Conservation (phyloP, 2,888 invertebrate species). For the Parnassius orleans region DNA sequence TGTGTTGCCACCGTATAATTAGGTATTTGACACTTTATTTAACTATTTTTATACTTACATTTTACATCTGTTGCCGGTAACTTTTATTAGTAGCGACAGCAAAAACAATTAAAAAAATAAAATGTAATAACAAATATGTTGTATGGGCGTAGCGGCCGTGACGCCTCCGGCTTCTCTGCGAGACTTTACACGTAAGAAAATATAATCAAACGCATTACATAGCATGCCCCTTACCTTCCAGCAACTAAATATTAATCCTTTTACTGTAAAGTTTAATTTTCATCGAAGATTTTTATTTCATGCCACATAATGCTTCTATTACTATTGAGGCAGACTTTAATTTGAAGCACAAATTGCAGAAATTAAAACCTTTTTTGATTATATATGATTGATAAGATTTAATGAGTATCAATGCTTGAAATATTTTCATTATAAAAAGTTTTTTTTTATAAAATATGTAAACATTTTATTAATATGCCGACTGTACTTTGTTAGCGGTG, state of each 20-base stretch:
- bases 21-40: too few species aligned
- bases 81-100: background rate
- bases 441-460: background rate
- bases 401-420: too few species aligned
- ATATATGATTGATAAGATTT: too few species aligned
- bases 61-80: too few species aligned
- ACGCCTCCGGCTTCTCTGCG: constrained; percentile 50
- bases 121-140: constrained; percentile 10
- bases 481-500: constrained; percentile 49
- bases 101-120: constrained; percentile 5
- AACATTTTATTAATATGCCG: constrained; percentile 11
- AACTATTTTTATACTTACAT: too few species aligned
- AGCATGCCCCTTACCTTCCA: constrained; percentile 12
- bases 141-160: constrained; percentile 51
- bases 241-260: constrained; percentile 7
- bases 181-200: constrained; percentile 66
- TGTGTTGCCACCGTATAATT: too few species aligned
- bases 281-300: background rate
- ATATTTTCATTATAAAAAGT: too few species aligned
- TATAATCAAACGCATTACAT: constrained; percentile 11
- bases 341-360: background rate
- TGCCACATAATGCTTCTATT: background rate
- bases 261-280: background rate
- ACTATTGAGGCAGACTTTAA: background rate
- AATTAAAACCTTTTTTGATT: too few species aligned